These are phyloP conservation scores for Allacma fusca DNA, from an alignment of 2,888 invertebrate genomes.

Conservation along the genomic window DNA sequence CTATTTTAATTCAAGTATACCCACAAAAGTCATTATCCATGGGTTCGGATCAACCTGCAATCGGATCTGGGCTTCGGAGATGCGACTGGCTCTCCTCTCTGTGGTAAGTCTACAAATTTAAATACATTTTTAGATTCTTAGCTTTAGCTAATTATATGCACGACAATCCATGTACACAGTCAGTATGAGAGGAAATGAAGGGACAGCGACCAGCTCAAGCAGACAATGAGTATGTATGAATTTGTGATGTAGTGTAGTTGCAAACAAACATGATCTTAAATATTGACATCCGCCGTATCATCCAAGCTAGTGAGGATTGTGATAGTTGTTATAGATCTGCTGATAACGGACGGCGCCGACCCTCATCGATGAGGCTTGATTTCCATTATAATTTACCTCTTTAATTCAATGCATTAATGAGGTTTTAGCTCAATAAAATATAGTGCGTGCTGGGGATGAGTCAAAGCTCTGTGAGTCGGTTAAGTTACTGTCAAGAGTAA, in stretches of 20 bases:
- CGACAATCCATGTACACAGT: not conserved
- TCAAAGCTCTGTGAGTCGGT: not conserved
- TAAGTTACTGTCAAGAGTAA: constrained; percentile 5
- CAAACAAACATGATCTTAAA: no score
- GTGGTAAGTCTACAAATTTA: constrained; percentile 75
- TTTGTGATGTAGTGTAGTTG: no score
- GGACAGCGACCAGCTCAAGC: no score
- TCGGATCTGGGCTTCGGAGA: constrained; percentile 92
- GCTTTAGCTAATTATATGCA: not conserved
- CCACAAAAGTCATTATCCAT: constrained; percentile 82
- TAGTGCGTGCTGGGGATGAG: not conserved
- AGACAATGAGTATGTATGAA: no score
- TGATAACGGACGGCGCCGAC: no score
- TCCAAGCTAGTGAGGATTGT: no score
- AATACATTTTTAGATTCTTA: not conserved
- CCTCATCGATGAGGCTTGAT: no score
- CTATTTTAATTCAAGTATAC: constrained; percentile 73
- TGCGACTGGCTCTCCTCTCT: constrained; percentile 88
- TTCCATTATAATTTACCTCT: no score
- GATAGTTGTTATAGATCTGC: no score
- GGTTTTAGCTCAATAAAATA: not conserved
- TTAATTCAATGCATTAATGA: not conserved
- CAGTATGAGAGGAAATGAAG: no score
- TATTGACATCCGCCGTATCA: not conserved
- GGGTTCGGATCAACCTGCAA: constrained; percentile 92